phyloP scores from a whole-genome alignment of 2,113 vertebrate species.

The Microtus ochrogaster region DNA sequence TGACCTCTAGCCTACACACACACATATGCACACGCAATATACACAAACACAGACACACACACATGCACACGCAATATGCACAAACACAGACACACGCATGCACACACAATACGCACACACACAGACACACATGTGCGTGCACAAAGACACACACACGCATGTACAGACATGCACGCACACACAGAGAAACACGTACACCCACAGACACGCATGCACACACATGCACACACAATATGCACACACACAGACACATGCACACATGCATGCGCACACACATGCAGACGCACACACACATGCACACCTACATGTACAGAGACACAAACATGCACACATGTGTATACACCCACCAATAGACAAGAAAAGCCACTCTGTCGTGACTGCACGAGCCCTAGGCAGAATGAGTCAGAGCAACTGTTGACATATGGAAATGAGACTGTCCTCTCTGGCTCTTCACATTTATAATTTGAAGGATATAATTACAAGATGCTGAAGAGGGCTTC shows the following conservation, averaged over 20 bases:
- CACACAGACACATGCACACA: neutral
- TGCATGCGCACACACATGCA: neutral
- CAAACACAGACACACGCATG: no score
- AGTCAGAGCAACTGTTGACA: neutral
- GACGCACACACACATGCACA: rapidly evolving
- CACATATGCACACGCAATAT: no score
- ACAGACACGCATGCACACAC: no score
- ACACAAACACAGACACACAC: no score
- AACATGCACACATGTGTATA: neutral
- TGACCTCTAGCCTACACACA: neutral
- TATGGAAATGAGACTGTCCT: neutral
- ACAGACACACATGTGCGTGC: no score
- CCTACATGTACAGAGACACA: neutral
- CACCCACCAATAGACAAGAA: neutral
- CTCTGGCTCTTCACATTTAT: neutral
- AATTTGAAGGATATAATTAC: neutral
- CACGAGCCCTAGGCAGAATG: neutral
- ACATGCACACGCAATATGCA: no score
- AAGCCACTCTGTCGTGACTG: neutral
- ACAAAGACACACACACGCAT: no score
- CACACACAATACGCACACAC: neutral
- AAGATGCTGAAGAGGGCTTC: neutral
- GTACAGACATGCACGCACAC: no score
- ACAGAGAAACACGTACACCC: no score
- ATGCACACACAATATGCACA: neutral